Evolutionary conservation across 2,888 invertebrate species (phyloP).

Genomic region (Sarcophaga carnaria): DNA sequence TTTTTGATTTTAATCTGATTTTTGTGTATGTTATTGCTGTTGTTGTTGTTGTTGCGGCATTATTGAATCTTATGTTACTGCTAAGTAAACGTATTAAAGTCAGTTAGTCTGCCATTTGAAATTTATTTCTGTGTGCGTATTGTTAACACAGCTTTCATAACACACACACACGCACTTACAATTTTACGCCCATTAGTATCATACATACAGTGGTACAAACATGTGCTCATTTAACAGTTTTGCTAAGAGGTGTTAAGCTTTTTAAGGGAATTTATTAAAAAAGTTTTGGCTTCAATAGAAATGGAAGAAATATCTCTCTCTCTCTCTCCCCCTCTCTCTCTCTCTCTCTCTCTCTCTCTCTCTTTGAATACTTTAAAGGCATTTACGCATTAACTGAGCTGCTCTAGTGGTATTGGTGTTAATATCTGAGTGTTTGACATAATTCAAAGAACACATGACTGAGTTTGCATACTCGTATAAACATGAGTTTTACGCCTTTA

Average conservation of each 20-base stretch:
- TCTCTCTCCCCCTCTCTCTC: no score
- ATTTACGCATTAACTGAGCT: neutral
- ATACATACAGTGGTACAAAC: slow-evolving; percentile 18
- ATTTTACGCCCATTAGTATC: neutral
- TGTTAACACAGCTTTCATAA: neutral
- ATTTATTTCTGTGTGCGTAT: slow-evolving; percentile 9
- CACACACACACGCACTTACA: neutral
- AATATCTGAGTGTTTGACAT: neutral
- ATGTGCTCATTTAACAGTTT: neutral
- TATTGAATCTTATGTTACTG: slow-evolving; percentile 63
- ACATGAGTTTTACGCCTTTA: neutral
- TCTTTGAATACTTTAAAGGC: neutral
- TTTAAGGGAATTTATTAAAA: slow-evolving; percentile 24
- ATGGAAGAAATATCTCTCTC: neutral
- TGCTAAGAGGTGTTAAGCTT: neutral
- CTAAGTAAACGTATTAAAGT: slow-evolving; percentile 59
- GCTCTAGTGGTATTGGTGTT: neutral
- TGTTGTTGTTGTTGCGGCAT: slow-evolving; percentile 41
- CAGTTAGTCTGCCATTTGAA: slow-evolving; percentile 48
- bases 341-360: no score
- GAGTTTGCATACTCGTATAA: neutral
- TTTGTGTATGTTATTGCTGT: neutral
- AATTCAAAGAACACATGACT: neutral
- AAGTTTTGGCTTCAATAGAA: neutral
- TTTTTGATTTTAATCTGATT: neutral